Evolutionary conservation across 2,888 invertebrate genomes (phyloP).

Genomic region (Hypomecis punctinalis): DNA sequence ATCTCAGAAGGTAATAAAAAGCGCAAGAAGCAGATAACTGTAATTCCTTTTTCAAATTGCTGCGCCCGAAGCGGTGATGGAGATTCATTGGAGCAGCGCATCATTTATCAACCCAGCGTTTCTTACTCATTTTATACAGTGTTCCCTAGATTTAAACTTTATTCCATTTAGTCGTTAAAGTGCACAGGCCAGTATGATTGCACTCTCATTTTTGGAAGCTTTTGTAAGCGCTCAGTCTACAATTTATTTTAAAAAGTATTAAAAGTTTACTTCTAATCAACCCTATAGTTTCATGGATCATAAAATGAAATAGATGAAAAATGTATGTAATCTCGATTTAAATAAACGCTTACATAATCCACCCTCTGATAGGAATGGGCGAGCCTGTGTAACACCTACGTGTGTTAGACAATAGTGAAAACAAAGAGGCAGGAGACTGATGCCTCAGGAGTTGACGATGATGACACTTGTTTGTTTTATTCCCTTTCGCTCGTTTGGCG

Average conservation of each 20-base stretch:
- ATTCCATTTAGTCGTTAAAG: slow-evolving; percentile 62
- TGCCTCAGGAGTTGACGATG: slow-evolving; percentile 67
- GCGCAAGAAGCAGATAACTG: slow-evolving; percentile 58
- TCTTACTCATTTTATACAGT: slow-evolving; percentile 69
- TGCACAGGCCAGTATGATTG: slow-evolving; percentile 60
- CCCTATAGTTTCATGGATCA: background rate
- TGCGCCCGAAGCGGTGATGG: slow-evolving; percentile 70
- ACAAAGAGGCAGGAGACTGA: slow-evolving; percentile 48
- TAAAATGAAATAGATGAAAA: too few species aligned
- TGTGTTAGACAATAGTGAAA: slow-evolving; percentile 55
- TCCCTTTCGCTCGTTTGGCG: slow-evolving; percentile 68
- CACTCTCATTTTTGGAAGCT: slow-evolving; percentile 60
- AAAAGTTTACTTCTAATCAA: slow-evolving; percentile 36
- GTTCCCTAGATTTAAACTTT: slow-evolving; percentile 67
- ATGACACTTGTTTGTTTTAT: slow-evolving; percentile 82
- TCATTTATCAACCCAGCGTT: slow-evolving; percentile 78
- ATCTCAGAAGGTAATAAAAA: slow-evolving; percentile 53
- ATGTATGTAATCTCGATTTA: too few species aligned
- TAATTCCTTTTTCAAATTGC: slow-evolving; percentile 74
- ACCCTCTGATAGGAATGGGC: slow-evolving; percentile 10
- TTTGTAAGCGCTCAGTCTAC: slow-evolving; percentile 46
- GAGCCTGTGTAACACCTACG: slow-evolving; percentile 34
- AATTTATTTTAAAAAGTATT: slow-evolving; percentile 31
- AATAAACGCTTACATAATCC: too few species aligned
- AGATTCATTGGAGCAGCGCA: slow-evolving; percentile 76